These are phyloP conservation scores for Trissolcus basalis DNA, from an alignment of 1,140 invertebrate genomes.

Conservation along the genomic window DNA sequence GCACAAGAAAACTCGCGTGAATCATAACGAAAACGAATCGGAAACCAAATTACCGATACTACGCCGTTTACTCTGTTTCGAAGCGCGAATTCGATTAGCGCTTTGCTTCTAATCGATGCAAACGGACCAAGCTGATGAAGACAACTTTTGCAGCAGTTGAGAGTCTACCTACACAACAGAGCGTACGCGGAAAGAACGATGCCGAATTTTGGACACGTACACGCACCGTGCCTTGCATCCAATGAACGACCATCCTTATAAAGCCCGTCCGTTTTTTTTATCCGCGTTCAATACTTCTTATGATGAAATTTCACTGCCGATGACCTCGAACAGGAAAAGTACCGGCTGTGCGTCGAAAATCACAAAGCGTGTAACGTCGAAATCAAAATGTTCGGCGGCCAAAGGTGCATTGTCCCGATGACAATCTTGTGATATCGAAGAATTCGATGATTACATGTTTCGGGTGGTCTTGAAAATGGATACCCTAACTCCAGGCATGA, in stretches of 20 bases:
- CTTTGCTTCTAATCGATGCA: slow-evolving; percentile 60
- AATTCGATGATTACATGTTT: no score
- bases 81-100: slow-evolving; percentile 65
- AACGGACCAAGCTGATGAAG: slow-evolving; percentile 26
- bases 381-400: no score
- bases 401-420: no score
- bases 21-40: slow-evolving; percentile 1
- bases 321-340: no score
- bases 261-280: slow-evolving; percentile 11
- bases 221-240: slow-evolving; percentile 26
- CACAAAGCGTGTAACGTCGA: no score
- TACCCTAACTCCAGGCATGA: slow-evolving; percentile 53
- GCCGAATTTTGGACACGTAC: slow-evolving; percentile 37
- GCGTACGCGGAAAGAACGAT: slow-evolving; percentile 11
- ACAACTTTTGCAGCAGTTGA: slow-evolving; percentile 25
- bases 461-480: no score
- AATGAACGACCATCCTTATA: slow-evolving; percentile 1
- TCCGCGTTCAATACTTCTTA: not conserved
- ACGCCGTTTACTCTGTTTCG: slow-evolving; percentile 33
- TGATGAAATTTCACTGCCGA: not conserved
- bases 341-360: no score
- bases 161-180: slow-evolving; percentile 2
- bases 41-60: slow-evolving; percentile 17
- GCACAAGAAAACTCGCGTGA: not conserved
- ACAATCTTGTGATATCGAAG: no score